phyloP scores from a whole-genome alignment of 2,113 vertebrate genomes.

The Pedionomus torquatus region DNA sequence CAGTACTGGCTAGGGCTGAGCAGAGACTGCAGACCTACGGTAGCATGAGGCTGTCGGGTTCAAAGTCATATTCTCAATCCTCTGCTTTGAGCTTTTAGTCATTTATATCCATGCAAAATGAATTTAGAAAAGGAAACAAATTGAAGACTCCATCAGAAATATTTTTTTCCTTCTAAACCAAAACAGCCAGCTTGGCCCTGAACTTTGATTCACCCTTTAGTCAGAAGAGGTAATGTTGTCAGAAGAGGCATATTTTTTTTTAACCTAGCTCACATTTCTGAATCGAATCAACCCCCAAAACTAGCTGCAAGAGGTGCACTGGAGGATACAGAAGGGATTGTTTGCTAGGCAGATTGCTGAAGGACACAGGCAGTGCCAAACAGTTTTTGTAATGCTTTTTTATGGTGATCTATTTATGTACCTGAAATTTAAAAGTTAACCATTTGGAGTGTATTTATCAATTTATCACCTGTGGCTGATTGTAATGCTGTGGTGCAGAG shows the following conservation, averaged over 20 bases:
- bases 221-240: not conserved
- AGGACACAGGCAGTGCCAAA: not conserved
- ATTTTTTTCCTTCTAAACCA: not conserved
- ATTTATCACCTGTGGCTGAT: not conserved
- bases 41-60: fast-evolving
- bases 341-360: not conserved
- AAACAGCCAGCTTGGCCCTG: not conserved
- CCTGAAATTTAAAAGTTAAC: not conserved
- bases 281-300: not conserved
- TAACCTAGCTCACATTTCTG: not conserved
- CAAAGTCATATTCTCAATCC: not conserved
- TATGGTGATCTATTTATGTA: not conserved
- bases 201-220: not conserved
- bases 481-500: not conserved
- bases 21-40: not conserved
- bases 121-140: conserved; percentile 5
- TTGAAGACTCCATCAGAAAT: not conserved
- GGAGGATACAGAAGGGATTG: not conserved
- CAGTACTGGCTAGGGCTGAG: not conserved
- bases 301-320: not conserved
- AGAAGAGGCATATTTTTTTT: not conserved
- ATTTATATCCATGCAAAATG: not conserved
- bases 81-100: not conserved
- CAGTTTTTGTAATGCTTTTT: not conserved
- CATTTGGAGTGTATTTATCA: not conserved